A percentile compares a stretch with the other conserved stretches of the same genome.
Evolutionary conservation across 2,113 vertebrate genomes (phyloP).

Genomic region (Trematomus loennbergii): DNA sequence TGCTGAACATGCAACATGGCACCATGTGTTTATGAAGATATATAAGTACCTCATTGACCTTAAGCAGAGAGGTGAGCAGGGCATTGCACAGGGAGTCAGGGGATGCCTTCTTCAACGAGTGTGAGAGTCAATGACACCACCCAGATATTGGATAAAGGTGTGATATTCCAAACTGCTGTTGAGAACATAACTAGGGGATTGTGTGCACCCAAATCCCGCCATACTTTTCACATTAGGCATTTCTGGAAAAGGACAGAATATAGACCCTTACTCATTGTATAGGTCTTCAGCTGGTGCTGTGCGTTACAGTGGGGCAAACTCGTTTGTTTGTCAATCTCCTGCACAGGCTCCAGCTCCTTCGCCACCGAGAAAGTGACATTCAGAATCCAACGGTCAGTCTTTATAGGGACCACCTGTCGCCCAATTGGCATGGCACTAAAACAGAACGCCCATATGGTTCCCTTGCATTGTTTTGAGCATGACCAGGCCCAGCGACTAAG

Average conservation of each 20-base stretch:
- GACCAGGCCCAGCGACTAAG: not conserved
- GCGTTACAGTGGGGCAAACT: not conserved
- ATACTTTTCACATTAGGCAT: not conserved
- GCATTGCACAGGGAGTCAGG: too few relatives aligned
- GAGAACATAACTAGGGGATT: not conserved
- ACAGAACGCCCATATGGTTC: not conserved
- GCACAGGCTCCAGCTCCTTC: not conserved
- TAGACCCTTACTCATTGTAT: not conserved
- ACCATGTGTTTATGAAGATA: too few relatives aligned
- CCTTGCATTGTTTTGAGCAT: conserved; percentile 19
- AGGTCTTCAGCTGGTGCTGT: not conserved
- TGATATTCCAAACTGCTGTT: not conserved
- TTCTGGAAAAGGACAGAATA: not conserved
- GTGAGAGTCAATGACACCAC: not conserved
- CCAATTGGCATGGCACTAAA: not conserved
- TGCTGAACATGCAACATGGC: too few relatives aligned
- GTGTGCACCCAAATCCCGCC: not conserved
- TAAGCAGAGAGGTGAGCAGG: too few relatives aligned
- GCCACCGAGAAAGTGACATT: not conserved
- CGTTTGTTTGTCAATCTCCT: not conserved
- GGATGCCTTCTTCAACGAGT: not conserved
- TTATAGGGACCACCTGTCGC: not conserved
- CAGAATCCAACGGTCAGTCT: not conserved
- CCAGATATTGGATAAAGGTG: not conserved
- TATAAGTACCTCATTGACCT: too few relatives aligned